These are phyloP conservation scores for Hetaerina titia DNA, from an alignment of 2,888 invertebrate species.

Conservation along the genomic window DNA sequence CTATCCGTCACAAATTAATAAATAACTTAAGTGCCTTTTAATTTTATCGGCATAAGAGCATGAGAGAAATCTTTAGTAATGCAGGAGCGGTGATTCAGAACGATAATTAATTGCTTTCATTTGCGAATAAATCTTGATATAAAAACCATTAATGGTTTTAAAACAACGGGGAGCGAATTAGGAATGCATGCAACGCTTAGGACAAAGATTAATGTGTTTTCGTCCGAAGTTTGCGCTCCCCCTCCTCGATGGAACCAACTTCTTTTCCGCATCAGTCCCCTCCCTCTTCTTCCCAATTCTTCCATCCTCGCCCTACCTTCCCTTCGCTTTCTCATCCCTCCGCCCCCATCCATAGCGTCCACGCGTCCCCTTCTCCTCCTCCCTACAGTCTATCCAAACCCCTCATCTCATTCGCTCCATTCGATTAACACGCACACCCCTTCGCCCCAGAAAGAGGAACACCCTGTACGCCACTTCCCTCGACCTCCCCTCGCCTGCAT, in stretches of 20 bases:
- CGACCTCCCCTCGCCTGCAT: neutral
- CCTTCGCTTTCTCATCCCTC: neutral
- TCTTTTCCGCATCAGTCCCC: neutral
- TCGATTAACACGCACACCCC: neutral
- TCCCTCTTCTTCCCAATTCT: neutral
- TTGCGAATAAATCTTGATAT: neutral
- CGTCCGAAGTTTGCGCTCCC: neutral
- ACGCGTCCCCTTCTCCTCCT: neutral
- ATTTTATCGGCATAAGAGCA: neutral
- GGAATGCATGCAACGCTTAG: neutral
- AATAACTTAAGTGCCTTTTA: neutral
- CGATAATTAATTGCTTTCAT: neutral
- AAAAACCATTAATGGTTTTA: neutral
- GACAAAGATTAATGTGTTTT: conserved; percentile 23
- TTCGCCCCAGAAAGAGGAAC: neutral
- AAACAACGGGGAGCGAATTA: conserved; percentile 8
- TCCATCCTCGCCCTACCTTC: neutral
- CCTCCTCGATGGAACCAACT: neutral
- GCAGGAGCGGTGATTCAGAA: neutral
- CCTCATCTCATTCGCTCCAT: neutral
- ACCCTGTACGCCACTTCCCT: neutral
- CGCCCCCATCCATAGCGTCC: neutral
- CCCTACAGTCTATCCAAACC: neutral
- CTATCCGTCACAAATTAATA: too few relatives aligned
- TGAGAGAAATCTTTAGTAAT: neutral